Evolutionary conservation across 2,888 invertebrate genomes (phyloP), one percentile per base, ranked within the genome.

Genomic region (Cryptosula pallasiana): DNA sequence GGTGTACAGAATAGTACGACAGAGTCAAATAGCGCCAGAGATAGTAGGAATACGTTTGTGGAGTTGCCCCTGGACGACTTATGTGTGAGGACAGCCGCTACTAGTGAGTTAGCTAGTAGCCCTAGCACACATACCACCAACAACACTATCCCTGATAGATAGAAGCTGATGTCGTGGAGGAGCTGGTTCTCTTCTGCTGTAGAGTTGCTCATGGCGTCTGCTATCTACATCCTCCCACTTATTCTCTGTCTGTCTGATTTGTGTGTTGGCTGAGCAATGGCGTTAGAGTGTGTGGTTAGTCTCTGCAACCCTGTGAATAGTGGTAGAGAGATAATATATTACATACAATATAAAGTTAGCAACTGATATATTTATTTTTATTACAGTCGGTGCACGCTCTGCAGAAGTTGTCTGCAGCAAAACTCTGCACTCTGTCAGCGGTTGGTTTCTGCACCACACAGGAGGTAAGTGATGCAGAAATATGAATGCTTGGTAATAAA

Each of bases 11-110:
- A 71, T 0, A 84, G 78, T 20, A 84, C 82, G 45, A 82, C 74
- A 55, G 78, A 80, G 76, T 84, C 84, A 82, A 83, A 83, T 63
- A 82, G 77, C 25, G 83, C 83, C 35, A 84, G 76, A 0, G 82
- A 81, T 23, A 80, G 78, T 3, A 84, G 78, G 74, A 83, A 83
- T 69, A 78, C 84, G 76, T 91, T 91, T 73, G 91, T 91, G 55
- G 91, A 90, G 27, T 25, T 70, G 75, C 90, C 89, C 78, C 90
- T 86, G 91, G 91, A 91, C 71, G 90, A 88, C 76, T 89, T 87
- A 76, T 88, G 80, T 0, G 88, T 88, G 71, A 89, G 83, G 57
- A 89, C 88, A 34, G 87, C 84, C 71, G 88, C 86, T 16, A 88
- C 87, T 35, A 88, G 81, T 23, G 82, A 79, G 78, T 91, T 92